phyloP scores from a whole-genome alignment of 2,888 invertebrate species.

The Lypha dubia region DNA sequence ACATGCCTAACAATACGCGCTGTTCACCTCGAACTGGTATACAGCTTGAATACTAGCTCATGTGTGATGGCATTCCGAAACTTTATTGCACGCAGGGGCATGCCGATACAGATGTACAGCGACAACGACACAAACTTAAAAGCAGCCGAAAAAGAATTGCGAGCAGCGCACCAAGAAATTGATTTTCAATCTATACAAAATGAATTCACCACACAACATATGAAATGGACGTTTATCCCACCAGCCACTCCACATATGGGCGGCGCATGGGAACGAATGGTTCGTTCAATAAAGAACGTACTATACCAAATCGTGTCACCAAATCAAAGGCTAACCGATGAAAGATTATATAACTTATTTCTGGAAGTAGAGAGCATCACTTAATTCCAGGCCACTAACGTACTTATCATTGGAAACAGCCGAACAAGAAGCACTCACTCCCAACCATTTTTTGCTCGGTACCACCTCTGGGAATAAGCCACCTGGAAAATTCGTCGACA shows the following conservation, averaged over 20 bases:
- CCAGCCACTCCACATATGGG: constrained; percentile 3
- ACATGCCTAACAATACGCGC: constrained; percentile 48
- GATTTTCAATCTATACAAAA: constrained; percentile 1
- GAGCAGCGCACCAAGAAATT: background rate
- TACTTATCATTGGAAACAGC: constrained; percentile 4
- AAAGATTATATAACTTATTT: no score
- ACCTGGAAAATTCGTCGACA: background rate
- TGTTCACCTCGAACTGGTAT: constrained; percentile 27
- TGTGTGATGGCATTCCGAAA: constrained; percentile 49
- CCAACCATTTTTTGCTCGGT: constrained; percentile 14
- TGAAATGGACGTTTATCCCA: constrained; percentile 17
- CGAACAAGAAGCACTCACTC: constrained; percentile 2
- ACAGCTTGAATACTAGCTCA: constrained; percentile 30
- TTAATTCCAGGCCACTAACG: background rate
- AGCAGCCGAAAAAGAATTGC: constrained; percentile 9
- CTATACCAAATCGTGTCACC: no score
- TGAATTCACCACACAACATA: background rate
- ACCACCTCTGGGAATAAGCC: constrained; percentile 5
- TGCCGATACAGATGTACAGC: constrained; percentile 28
- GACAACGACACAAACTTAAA: constrained; percentile 14
- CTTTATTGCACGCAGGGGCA: constrained; percentile 40
- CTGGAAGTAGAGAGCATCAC: background rate
- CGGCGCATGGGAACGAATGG: constrained; percentile 14
- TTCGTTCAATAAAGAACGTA: constrained; percentile 24
- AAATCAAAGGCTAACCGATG: no score